Conservation (phyloP, 2,113 vertebrate species). For the Pluvialis apricaria region DNA sequence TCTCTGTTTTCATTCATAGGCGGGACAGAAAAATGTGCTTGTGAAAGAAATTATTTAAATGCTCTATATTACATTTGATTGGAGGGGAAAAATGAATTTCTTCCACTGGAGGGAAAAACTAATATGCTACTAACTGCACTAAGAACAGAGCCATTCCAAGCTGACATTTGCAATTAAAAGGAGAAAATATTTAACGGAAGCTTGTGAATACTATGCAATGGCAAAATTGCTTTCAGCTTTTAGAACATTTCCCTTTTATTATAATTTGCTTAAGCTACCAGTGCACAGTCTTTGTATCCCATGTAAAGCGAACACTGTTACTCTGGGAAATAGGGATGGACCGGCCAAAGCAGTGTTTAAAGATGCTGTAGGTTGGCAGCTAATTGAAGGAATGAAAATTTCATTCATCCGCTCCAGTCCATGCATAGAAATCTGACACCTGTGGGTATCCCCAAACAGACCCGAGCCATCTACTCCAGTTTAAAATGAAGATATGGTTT, state of each 20-base stretch:
- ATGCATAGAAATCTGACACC: rapidly evolving
- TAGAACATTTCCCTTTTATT: not conserved
- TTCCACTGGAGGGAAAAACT: not conserved
- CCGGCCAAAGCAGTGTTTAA: not conserved
- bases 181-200: conserved; percentile 30
- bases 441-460: not conserved
- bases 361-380: not conserved
- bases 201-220: not conserved
- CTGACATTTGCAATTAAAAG: conserved; percentile 47
- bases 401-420: not conserved
- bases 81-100: not conserved
- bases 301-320: not conserved
- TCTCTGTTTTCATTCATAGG: not conserved
- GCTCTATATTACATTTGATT: not conserved
- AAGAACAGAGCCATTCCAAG: not conserved
- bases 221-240: not conserved
- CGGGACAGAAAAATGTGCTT: not conserved
- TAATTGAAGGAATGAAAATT: not conserved
- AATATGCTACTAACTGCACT: not conserved
- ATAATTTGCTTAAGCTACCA: not conserved
- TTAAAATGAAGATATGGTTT: not conserved
- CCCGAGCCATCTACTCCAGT: not conserved
- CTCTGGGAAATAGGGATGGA: not conserved
- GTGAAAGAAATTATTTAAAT: conserved; percentile 19
- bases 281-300: not conserved